Percentiles rank a stretch among this genome's conserved stretches.
Evolutionary conservation across 2,888 invertebrate genomes (phyloP).

Genomic region (Spilosoma lubricipeda): DNA sequence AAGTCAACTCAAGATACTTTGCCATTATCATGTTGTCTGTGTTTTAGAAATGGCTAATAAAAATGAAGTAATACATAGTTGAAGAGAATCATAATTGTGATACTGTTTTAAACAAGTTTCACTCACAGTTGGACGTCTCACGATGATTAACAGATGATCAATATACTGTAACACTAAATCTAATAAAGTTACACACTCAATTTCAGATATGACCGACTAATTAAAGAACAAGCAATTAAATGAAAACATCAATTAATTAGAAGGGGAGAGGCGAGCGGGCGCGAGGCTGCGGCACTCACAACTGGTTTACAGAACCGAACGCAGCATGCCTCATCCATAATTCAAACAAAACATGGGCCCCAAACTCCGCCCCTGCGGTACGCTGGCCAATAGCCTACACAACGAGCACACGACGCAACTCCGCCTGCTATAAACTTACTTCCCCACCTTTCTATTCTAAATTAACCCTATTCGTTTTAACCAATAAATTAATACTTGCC

Average conservation of each 20-base stretch:
- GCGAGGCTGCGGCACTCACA: constrained; percentile 80
- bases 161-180: constrained; percentile 61
- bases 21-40: constrained; percentile 23
- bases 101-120: constrained; percentile 23
- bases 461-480: constrained; percentile 77
- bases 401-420: constrained; percentile 73
- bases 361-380: constrained; percentile 83
- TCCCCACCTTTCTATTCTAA: constrained; percentile 79
- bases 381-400: constrained; percentile 80
- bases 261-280: constrained; percentile 82
- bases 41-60: constrained; percentile 25
- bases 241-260: constrained; percentile 85
- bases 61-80: constrained; percentile 19
- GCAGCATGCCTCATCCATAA: constrained; percentile 83
- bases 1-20: neutral
- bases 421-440: constrained; percentile 79
- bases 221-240: constrained; percentile 82
- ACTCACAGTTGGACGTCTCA: constrained; percentile 37
- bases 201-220: constrained; percentile 76
- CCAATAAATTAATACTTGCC: constrained; percentile 79
- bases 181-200: constrained; percentile 77
- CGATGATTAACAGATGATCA: constrained; percentile 22
- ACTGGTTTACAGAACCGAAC: constrained; percentile 81
- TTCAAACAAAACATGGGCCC: constrained; percentile 85
- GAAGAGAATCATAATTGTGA: too few species aligned